A percentile compares a stretch with the other conserved stretches of the same genome.
Conservation (phyloP, 2,113 vertebrate genomes). For the Lamprotornis superbus region DNA sequence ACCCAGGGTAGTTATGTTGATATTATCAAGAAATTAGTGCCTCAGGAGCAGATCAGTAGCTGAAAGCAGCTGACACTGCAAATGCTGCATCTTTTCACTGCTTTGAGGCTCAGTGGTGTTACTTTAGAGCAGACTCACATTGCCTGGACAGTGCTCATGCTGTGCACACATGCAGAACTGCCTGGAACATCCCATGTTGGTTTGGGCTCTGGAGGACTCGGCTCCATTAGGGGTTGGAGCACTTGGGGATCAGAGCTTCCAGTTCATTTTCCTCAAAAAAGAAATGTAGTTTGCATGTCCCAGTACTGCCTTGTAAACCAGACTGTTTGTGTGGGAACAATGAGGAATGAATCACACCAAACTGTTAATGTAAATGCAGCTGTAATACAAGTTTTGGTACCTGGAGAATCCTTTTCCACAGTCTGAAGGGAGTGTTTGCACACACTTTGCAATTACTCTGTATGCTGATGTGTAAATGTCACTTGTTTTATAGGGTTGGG, state of each 20-base stretch:
- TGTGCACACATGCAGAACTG: neutral
- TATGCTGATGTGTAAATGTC: neutral
- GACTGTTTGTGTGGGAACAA: neutral
- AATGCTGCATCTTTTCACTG: neutral
- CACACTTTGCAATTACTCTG: neutral
- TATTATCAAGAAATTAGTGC: neutral
- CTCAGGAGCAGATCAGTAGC: neutral
- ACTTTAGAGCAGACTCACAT: neutral
- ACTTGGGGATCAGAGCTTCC: neutral
- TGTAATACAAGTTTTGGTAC: neutral
- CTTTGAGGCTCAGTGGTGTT: neutral
- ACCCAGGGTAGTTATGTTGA: neutral
- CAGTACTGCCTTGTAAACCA: neutral
- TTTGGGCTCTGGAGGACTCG: neutral
- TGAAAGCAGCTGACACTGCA: neutral
- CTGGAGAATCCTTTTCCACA: neutral
- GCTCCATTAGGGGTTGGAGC: neutral
- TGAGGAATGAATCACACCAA: neutral
- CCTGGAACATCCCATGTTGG: rapidly evolving
- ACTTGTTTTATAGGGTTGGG: neutral
- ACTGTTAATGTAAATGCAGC: neutral
- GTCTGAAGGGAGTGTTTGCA: neutral
- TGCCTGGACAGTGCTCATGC: neutral
- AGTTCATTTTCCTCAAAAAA: neutral
- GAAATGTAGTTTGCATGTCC: neutral